Percentiles rank a stretch among this genome's conserved stretches.
Conservation (phyloP, 2,888 invertebrate species). For the Nomada fucata region DNA sequence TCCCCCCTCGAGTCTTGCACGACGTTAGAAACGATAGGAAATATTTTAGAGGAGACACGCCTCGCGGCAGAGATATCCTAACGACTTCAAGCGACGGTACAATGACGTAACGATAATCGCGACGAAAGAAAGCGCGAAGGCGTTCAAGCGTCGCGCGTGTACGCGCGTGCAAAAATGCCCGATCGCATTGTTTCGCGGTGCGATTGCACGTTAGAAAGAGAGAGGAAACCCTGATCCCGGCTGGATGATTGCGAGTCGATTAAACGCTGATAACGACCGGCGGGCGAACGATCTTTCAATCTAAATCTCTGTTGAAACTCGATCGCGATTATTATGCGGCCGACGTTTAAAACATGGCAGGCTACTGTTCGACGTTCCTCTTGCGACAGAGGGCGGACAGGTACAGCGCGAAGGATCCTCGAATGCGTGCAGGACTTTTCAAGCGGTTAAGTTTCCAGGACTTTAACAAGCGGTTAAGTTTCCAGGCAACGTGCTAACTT, state of each 20-base stretch:
- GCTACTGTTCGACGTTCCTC: no score
- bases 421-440: no score
- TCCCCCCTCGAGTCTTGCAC: no score
- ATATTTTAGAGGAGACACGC: slow-evolving; percentile 30
- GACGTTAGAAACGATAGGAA: neutral
- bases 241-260: slow-evolving; percentile 13
- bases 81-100: slow-evolving; percentile 29
- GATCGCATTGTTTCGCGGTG: slow-evolving; percentile 33
- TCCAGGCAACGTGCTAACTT: no score
- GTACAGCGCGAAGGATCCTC: no score
- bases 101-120: slow-evolving; percentile 47
- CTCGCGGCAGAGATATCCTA: slow-evolving; percentile 39
- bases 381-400: no score
- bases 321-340: no score
- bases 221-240: neutral
- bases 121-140: slow-evolving; percentile 59
- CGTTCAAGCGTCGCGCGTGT: slow-evolving; percentile 47
- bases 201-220: neutral
- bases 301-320: neutral
- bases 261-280: neutral
- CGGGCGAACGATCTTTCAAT: neutral
- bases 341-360: no score
- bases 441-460: no score
- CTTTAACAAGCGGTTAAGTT: no score
- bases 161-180: slow-evolving; percentile 38